Conservation (phyloP, 2,888 invertebrate species). For the Onthophagus sagittarius region DNA sequence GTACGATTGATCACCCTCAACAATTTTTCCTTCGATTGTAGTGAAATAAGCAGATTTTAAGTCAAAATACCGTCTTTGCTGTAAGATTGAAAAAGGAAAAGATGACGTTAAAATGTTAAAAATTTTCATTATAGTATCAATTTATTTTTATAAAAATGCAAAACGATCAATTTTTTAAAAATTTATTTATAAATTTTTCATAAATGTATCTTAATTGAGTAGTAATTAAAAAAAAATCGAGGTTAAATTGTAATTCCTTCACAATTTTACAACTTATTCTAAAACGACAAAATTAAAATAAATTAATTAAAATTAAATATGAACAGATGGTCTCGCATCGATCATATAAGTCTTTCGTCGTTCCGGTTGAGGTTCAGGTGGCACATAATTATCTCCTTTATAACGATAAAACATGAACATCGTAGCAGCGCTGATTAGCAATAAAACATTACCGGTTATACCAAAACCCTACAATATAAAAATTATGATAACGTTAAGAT, state of each 20-base stretch:
- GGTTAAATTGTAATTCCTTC: too few relatives aligned
- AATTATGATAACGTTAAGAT: background rate
- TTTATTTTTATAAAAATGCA: background rate
- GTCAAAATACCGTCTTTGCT: too few relatives aligned
- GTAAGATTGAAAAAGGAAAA: too few relatives aligned
- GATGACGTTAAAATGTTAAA: background rate
- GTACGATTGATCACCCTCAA: too few relatives aligned
- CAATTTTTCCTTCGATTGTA: too few relatives aligned
- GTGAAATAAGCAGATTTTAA: too few relatives aligned
- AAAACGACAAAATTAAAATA: too few relatives aligned
- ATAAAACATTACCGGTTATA: constrained; percentile 24
- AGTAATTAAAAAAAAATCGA: too few relatives aligned
- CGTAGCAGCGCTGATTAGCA: constrained; percentile 26
- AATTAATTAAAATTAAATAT: background rate
- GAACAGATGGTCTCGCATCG: background rate
- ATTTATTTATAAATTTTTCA: background rate
- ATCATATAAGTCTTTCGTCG: background rate
- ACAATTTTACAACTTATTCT: too few relatives aligned
- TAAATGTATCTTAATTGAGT: background rate
- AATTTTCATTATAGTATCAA: background rate
- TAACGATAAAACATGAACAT: constrained; percentile 30
- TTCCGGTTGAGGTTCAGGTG: background rate
- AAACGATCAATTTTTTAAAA: background rate
- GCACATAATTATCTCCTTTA: constrained; percentile 23
- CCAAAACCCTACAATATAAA: constrained; percentile 28